Evolutionary conservation across 2,888 invertebrate genomes (phyloP).

Genomic region (Drosophila meridionalis): DNA sequence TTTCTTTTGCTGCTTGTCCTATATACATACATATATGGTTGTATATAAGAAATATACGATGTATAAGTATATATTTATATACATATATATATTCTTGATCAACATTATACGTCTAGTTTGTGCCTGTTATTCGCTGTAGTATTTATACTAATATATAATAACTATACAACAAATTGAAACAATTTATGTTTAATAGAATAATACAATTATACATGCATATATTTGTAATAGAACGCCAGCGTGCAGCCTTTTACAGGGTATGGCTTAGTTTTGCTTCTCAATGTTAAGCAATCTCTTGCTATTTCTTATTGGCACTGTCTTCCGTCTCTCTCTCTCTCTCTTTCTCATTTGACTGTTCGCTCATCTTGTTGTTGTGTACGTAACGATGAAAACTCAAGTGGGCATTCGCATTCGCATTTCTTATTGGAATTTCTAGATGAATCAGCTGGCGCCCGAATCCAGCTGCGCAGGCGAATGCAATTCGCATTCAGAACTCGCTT

Average conservation of each 20-base stretch:
- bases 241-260: neutral
- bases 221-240: neutral
- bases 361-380: slow-evolving; percentile 32
- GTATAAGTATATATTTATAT: neutral
- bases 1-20: too few relatives aligned
- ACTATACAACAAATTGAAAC: neutral
- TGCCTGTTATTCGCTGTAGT: neutral
- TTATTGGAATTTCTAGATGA: slow-evolving; percentile 37
- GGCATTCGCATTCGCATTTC: slow-evolving; percentile 17
- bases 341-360: neutral
- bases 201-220: neutral
- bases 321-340: neutral
- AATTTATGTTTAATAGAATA: neutral
- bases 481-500: slow-evolving; percentile 10
- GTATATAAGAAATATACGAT: neutral
- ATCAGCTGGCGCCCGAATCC: slow-evolving; percentile 36
- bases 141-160: neutral
- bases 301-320: slow-evolving; percentile 30
- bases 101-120: neutral
- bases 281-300: slow-evolving; percentile 23
- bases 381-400: slow-evolving; percentile 28
- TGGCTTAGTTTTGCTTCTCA: neutral
- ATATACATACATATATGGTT: too few relatives aligned
- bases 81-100: neutral
- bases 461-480: slow-evolving; percentile 15